phyloP scores from a whole-genome alignment of 2,113 vertebrate genomes.

The Choloepus hoffmanni region DNA sequence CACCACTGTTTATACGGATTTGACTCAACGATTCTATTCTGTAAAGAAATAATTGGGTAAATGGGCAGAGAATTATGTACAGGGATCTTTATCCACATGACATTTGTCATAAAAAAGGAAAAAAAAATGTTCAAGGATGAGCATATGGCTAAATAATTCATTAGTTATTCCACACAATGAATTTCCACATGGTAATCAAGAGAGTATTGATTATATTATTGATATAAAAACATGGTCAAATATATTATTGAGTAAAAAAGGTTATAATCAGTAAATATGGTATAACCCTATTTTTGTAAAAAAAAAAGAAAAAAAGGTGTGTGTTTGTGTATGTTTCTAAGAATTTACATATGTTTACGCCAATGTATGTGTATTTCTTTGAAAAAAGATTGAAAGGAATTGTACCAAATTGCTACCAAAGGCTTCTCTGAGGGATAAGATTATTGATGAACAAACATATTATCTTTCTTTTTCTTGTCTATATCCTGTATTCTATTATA shows the following conservation, averaged over 20 bases:
- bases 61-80: not conserved
- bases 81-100: not conserved
- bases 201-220: not conserved
- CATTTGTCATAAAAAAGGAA: not conserved
- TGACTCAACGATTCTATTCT: not conserved
- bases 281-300: not conserved
- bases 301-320: not conserved
- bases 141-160: not conserved
- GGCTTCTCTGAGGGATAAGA: not conserved
- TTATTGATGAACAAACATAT: constrained; percentile 15
- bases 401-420: not conserved
- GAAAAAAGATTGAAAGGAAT: not conserved
- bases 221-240: not conserved
- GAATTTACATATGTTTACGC: not conserved
- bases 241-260: not conserved
- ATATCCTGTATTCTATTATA: not conserved
- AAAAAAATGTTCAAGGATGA: not conserved
- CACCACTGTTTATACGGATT: not conserved
- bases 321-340: not conserved
- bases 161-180: not conserved
- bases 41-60: not conserved
- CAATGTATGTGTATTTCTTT: not conserved
- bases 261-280: not conserved
- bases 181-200: not conserved
- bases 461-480: not conserved